Evolutionary conservation across 2,113 vertebrate genomes (phyloP), one percentile per base, ranked within the genome.

Genomic region (Muntiacus muntjak): DNA sequence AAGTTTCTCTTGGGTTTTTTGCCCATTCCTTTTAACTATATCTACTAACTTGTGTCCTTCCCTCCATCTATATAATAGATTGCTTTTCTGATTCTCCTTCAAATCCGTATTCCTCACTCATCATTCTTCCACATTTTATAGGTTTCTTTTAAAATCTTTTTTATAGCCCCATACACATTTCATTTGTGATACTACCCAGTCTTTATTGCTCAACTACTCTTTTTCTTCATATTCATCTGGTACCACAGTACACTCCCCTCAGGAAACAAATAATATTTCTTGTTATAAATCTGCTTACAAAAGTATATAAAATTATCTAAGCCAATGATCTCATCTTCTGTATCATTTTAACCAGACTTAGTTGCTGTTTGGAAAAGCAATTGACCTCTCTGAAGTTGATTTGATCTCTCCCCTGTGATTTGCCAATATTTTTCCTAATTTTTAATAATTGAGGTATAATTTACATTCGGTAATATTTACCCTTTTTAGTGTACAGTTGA

Each of bases 101-200:
- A 76, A n/a, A 88, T 82, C 47, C 57, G 23, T 91, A 50, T 13
- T 78, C 87, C 1, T n/a, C 30, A 81, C 54, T 82, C 47, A 81
- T 47, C 47, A 13, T 87, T 78, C 52, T 36, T 95, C 78, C 23
- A 91, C 55, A 60, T 60, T 89, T 64, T 62, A 47, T 28, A 50
- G 47, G 13, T 93, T 33, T 54, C 16, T 95, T 86, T 50, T 67
- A 88, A 82, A 74, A 71, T 87, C 76, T 52, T 96, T 96, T 33
- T 83, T 89, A 94, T 74, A 94, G 67, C 45, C 43, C 58, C 55
- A 71, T 94, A 96, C 94, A 64, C 87, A 76, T 91, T 81, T 50
- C 30, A 60, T 16, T 92, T 90, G 82, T 85, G 94, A 55, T 47
- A 47, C 12, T 58, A n/a, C 57, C 57, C 36, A 87, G 67, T 92